Base-by-base conservation (phyloP, 2,888 invertebrate genomes). In the Acrobasis repandana region DNA sequence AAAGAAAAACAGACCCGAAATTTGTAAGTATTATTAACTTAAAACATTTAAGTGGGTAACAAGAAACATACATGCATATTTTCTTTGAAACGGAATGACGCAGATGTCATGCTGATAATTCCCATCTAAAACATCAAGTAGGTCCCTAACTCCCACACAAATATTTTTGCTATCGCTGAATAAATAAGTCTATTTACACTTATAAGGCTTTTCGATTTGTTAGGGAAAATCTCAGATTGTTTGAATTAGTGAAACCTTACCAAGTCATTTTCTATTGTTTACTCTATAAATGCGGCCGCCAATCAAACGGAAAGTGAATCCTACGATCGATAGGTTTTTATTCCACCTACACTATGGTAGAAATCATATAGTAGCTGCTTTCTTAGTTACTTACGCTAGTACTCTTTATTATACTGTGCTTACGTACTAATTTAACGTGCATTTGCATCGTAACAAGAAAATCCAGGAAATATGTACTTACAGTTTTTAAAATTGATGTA, bases 181-280 rank as follows among this genome's bases (percentile, higher is more conserved):
- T 36, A 36, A 38, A 14, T 38, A 11, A 43, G 14, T 43, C 14
- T 43, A 43, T 43, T 43, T 43, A 14, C 5, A 43, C 0, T 43
- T 43, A n/a, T 43, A 43, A 11, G 43, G 43, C 43, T 43, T 14
- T 43, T 14, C 43, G n/a, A 43, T n/a, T 43, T 43, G 43, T 43
- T 43, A 43, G 14, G 43, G 14, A 5, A 43, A 43, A 28, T 8
- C 28, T 28, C 28, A 28, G 28, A 28, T 6, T 43, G 43, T 43
- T 43, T 43, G 43, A 43, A 43, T 60, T 58, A 58, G 58, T 61
- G 63, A 61, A 65, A 61, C 61, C 61, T 18, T 65, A 62, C 59
- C 34, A 63, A 63, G 61, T 59, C 52, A 61, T 63, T 65, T 61
- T 58, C 60, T 56, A 56, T 60, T 63, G 50, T 64, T 63, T 61